Conservation (phyloP, 2,888 invertebrate species). For the Quadriops clusia region DNA sequence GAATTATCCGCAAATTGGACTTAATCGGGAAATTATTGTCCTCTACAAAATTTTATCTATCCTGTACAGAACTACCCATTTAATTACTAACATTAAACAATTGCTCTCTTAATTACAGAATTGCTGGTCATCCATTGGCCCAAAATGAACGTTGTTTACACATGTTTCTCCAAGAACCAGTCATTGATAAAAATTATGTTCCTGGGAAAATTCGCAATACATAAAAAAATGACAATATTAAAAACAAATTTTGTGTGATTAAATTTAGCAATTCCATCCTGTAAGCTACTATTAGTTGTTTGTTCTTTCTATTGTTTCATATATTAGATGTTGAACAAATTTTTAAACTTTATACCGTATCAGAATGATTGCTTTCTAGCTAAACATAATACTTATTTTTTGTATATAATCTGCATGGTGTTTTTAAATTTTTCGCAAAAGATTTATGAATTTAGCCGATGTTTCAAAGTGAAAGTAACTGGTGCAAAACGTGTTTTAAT, state of each 20-base stretch:
- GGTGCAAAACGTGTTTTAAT: no score
- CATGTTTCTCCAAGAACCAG: conserved; percentile 96
- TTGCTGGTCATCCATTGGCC: conserved; percentile 96
- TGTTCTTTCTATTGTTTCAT: conserved; percentile 8
- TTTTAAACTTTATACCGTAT: no score
- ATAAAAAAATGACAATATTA: no score
- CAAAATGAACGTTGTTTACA: conserved; percentile 98
- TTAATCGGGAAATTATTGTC: background rate
- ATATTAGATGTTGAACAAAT: background rate
- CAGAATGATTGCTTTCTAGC: no score
- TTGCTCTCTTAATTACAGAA: conserved; percentile 51
- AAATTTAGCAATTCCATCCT: conserved; percentile 18
- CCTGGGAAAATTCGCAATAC: conserved; percentile 98
- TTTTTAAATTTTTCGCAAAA: no score
- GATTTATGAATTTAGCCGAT: no score
- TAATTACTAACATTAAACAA: conserved; percentile 3
- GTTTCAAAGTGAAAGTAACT: no score
- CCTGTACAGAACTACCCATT: background rate
- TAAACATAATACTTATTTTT: no score
- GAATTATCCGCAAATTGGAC: background rate
- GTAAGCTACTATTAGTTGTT: conserved; percentile 12
- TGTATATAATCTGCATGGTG: no score
- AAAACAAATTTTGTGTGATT: conserved; percentile 8
- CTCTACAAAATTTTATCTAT: background rate
- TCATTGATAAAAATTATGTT: conserved; percentile 98